Percentiles rank a stretch among this genome's conserved stretches.
These are phyloP conservation scores for Acrossocheilus fasciatus DNA, from an alignment of 2,797 vertebrate species.

Conservation along the genomic window DNA sequence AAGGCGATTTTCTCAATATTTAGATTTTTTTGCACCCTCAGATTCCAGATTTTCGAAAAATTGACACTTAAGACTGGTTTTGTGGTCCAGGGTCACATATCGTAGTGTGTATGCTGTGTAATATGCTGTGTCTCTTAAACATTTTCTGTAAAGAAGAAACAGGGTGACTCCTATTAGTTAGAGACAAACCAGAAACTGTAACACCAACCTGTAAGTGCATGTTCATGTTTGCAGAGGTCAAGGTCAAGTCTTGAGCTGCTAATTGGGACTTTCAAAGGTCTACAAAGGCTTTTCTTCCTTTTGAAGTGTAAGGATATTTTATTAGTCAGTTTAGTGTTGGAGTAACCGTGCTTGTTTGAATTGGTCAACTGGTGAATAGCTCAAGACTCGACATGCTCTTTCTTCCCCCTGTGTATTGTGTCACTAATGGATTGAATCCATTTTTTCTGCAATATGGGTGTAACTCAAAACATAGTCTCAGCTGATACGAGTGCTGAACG, in stretches of 20 bases:
- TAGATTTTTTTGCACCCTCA: too few relatives aligned
- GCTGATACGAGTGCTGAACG: slow-evolving; percentile 34
- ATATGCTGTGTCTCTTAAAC: background rate
- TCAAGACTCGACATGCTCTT: background rate
- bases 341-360: background rate
- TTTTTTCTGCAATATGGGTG: slow-evolving; percentile 50
- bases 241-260: slow-evolving; percentile 18
- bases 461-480: slow-evolving; percentile 41
- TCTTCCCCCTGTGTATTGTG: background rate
- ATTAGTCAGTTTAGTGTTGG: slow-evolving; percentile 5
- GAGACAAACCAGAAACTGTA: slow-evolving; percentile 34
- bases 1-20: too few relatives aligned
- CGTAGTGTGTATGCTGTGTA: background rate
- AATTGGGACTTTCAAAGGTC: slow-evolving; percentile 41
- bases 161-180: slow-evolving; percentile 23
- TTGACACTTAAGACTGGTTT: too few relatives aligned
- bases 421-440: slow-evolving; percentile 12
- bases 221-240: slow-evolving; percentile 45
- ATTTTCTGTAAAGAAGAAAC: slow-evolving; percentile 24
- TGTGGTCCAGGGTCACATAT: background rate
- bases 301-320: slow-evolving; percentile 28
- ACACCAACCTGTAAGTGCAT: slow-evolving; percentile 10
- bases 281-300: slow-evolving; percentile 9
- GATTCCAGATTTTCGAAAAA: too few relatives aligned
- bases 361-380: slow-evolving; percentile 25